phyloP scores from a whole-genome alignment of 2,888 invertebrate genomes.

The Laspeyria flexula region DNA sequence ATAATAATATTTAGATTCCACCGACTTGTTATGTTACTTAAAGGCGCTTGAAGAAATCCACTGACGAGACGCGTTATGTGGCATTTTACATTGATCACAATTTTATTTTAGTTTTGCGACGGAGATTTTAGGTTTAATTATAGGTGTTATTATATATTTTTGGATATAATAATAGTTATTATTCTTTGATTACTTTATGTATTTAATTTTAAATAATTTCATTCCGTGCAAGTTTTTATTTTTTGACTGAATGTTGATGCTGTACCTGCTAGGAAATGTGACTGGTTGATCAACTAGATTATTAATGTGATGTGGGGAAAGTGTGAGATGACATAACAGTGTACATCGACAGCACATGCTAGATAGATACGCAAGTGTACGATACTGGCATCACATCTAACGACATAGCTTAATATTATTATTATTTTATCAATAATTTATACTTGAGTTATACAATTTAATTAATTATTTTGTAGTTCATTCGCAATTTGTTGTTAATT shows the following conservation, averaged over 20 bases:
- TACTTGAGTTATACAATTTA: slow-evolving; percentile 49
- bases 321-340: slow-evolving; percentile 49
- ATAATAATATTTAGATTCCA: slow-evolving; percentile 83
- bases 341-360: slow-evolving; percentile 52
- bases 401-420: slow-evolving; percentile 32
- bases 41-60: slow-evolving; percentile 79
- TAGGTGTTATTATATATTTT: slow-evolving; percentile 68
- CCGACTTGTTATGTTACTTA: slow-evolving; percentile 76
- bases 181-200: slow-evolving; percentile 81
- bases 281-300: slow-evolving; percentile 50
- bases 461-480: slow-evolving; percentile 39
- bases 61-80: slow-evolving; percentile 64
- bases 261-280: slow-evolving; percentile 66
- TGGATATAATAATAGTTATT: slow-evolving; percentile 64
- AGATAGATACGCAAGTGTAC: slow-evolving; percentile 44
- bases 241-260: slow-evolving; percentile 76
- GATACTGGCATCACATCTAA: slow-evolving; percentile 66
- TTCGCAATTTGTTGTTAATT: slow-evolving; percentile 59
- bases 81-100: slow-evolving; percentile 78
- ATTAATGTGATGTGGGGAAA: slow-evolving; percentile 46
- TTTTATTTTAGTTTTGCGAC: slow-evolving; percentile 72
- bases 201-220: slow-evolving; percentile 79
- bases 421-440: slow-evolving; percentile 39
- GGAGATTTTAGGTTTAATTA: slow-evolving; percentile 69
- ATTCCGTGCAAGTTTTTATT: slow-evolving; percentile 80